A percentile compares a stretch with the other conserved stretches of the same genome.
phyloP scores from a whole-genome alignment of 2,797 vertebrate genomes.

The Dipus sagitta region DNA sequence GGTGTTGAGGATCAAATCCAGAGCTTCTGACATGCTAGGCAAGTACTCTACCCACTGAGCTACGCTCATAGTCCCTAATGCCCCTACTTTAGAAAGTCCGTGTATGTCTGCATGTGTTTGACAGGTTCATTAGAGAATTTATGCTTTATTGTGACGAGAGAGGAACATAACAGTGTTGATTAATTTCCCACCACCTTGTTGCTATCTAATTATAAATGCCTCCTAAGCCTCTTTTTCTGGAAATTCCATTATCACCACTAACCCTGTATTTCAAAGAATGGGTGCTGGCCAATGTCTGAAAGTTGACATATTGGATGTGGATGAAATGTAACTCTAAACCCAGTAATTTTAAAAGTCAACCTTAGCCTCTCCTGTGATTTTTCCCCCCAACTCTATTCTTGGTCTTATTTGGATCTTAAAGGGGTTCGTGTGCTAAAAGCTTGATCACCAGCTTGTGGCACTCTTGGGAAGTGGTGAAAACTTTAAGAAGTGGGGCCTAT shows the following conservation, averaged over 20 bases:
- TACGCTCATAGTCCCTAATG: not conserved
- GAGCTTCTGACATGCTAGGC: no score
- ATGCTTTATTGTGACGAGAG: conserved; percentile 54
- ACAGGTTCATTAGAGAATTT: not conserved
- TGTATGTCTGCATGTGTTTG: not conserved
- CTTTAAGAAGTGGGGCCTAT: not conserved
- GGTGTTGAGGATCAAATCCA: no score
- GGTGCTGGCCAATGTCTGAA: not conserved
- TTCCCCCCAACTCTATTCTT: not conserved
- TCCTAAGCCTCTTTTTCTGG: conserved; percentile 8
- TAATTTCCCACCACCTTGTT: not conserved
- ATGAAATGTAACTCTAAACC: conserved; percentile 10
- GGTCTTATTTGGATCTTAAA: not conserved
- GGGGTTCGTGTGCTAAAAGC: not conserved
- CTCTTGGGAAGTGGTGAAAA: not conserved
- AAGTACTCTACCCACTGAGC: no score
- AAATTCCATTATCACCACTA: conserved; percentile 7
- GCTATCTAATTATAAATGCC: not conserved
- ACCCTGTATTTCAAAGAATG: not conserved
- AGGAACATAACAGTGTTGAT: not conserved
- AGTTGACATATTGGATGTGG: not conserved
- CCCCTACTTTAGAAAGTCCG: not conserved
- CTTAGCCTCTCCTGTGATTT: not conserved
- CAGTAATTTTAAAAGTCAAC: not conserved
- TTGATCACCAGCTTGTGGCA: not conserved